Evolutionary conservation across 2,113 vertebrate species (phyloP), one percentile per base, ranked within the genome.

Genomic region (Leptobrachium ailaonicum): DNA sequence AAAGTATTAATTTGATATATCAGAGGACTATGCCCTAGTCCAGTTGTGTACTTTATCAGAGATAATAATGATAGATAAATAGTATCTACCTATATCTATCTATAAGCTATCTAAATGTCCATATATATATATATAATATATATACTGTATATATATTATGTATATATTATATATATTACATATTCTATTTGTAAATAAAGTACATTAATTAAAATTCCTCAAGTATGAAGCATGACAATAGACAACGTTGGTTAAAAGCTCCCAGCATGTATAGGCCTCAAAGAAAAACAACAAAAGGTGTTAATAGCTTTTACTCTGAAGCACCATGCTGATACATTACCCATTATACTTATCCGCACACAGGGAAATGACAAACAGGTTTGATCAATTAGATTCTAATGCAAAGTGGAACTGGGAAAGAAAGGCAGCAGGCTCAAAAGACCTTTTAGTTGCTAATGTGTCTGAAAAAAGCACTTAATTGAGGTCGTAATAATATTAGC

Each of bases 301-400:
- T 95, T 97, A 98, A 98, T 95, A 92, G 95, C 92, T 96, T 95
- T 96, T 96, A 94, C 40, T 66, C 87, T 92, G 90, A 89, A 92
- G 92, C 90, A 87, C 91, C 95, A 92, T 92, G 94, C 96, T 96
- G 95, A 95, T 94, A 96, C 92, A 95, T 93, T 93, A 92, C 88
- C 94, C 94, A 95, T 97, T 96, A 96, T 88, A 94, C 93, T 89
- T 93, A 92, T 93, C 91, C 93, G 79, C 94, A 95, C 92, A 90
- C 92, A 89, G 91, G 86, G 87, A 87, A 92, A 95, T 94, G 92
- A 94, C 92, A 95, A 95, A 95, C 92, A 92, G 92, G 92, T 92
- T 91, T 95, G 95, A 96, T 96, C 95, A 94, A 93, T 93, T 93
- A 87, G 90, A 93, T 95, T 94, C 95, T 95, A 94, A 96, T 95